Evolutionary conservation across 1,140 invertebrate species (phyloP).

Genomic region (Teleogryllus occipitalis): DNA sequence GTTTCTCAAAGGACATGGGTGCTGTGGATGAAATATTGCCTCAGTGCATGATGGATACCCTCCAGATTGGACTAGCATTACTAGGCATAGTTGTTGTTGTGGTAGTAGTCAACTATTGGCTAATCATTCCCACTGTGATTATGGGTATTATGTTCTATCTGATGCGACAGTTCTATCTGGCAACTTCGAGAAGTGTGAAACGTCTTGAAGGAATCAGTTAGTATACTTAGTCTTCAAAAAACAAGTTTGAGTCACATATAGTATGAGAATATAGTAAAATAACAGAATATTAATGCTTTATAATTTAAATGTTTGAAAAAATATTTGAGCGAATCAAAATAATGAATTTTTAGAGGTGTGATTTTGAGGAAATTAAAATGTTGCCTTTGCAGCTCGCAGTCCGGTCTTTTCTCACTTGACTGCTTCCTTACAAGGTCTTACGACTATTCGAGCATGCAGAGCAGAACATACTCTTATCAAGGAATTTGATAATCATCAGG

Average conservation of each 20-base stretch:
- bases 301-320: background rate
- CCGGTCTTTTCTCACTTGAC: constrained; percentile 83
- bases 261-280: no score
- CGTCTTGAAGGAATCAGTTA: constrained; percentile 60
- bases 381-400: constrained; percentile 51
- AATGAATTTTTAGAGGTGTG: no score
- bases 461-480: constrained; percentile 67
- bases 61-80: constrained; percentile 46
- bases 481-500: constrained; percentile 73
- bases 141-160: constrained; percentile 51
- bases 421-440: constrained; percentile 77
- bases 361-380: no score
- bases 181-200: constrained; percentile 60
- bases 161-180: constrained; percentile 53
- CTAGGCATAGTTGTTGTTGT: constrained; percentile 57
- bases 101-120: constrained; percentile 48
- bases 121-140: constrained; percentile 49
- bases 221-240: constrained; percentile 24
- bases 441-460: constrained; percentile 79
- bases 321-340: background rate
- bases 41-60: constrained; percentile 58
- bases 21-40: constrained; percentile 79
- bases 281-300: no score
- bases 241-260: no score
- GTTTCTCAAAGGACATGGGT: constrained; percentile 80